Percentiles rank a stretch among this genome's conserved stretches.
Conservation (phyloP, 1,140 invertebrate species). For the Trachymyrmex cornetzi region DNA sequence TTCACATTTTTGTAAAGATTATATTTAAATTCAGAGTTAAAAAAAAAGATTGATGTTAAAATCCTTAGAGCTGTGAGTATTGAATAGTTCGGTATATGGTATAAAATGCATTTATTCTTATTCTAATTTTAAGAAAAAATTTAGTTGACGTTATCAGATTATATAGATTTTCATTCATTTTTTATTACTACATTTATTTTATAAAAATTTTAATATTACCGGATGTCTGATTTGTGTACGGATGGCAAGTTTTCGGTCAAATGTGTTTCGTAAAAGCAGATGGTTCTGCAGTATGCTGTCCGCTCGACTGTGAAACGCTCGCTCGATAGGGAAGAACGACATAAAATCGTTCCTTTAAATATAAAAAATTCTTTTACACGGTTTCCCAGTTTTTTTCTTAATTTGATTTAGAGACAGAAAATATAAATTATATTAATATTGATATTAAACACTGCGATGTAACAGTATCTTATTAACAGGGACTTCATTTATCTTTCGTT, state of each 20-base stretch:
- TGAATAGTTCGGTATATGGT: neutral
- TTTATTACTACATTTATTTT: neutral
- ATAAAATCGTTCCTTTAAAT: neutral
- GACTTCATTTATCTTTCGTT: slow-evolving; percentile 21
- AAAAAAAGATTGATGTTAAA: neutral
- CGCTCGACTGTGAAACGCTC: slow-evolving; percentile 52
- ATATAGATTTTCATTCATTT: neutral
- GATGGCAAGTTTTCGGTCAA: slow-evolving; percentile 16
- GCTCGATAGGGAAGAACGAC: slow-evolving; percentile 44
- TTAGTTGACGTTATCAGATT: neutral
- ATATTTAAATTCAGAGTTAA: neutral
- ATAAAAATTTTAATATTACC: neutral
- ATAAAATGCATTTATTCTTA: neutral
- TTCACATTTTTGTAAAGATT: slow-evolving; percentile 3
- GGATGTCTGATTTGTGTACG: neutral
- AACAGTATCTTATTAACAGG: neutral
- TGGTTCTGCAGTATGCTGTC: slow-evolving; percentile 38
- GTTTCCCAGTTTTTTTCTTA: neutral
- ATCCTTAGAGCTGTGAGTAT: neutral
- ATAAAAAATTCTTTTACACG: neutral
- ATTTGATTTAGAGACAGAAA: neutral
- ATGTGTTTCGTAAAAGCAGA: neutral
- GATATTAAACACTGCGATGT: neutral
- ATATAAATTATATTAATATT: slow-evolving; percentile 2
- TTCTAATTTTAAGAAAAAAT: slow-evolving; percentile 2